phyloP scores from a whole-genome alignment of 2,888 invertebrate species.

The Julus scanicus region DNA sequence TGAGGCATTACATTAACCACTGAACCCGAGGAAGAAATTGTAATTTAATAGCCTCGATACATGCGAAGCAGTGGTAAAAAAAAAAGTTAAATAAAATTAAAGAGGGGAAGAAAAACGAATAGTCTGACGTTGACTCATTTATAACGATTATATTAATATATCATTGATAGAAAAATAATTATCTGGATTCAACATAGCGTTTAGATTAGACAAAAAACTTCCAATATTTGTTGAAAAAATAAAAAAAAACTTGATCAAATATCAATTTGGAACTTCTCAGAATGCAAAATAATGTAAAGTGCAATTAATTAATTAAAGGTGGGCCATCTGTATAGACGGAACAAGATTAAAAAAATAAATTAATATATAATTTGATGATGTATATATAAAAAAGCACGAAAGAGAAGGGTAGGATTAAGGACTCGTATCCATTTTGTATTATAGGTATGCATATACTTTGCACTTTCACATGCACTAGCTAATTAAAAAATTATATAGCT shows the following conservation, averaged over 20 bases:
- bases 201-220: not conserved
- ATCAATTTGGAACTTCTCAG: not conserved
- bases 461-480: not conserved
- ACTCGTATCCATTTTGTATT: too few relatives aligned
- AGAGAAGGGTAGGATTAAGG: not conserved
- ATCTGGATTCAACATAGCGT: not conserved
- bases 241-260: conserved; percentile 10
- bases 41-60: conserved; percentile 20
- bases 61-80: not conserved
- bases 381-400: not conserved
- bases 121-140: conserved; percentile 11
- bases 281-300: not conserved
- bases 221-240: not conserved
- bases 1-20: conserved; percentile 19
- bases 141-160: conserved; percentile 7
- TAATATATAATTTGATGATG: not conserved
- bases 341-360: not conserved
- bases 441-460: not conserved
- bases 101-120: not conserved
- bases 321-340: not conserved
- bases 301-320: conserved; percentile 15
- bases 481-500: conserved; percentile 2
- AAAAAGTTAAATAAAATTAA: not conserved
- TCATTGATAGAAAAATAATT: conserved; percentile 30
- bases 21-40: not conserved